Base-by-base conservation (phyloP, 2,888 invertebrate genomes). In the Agrochola macilenta region DNA sequence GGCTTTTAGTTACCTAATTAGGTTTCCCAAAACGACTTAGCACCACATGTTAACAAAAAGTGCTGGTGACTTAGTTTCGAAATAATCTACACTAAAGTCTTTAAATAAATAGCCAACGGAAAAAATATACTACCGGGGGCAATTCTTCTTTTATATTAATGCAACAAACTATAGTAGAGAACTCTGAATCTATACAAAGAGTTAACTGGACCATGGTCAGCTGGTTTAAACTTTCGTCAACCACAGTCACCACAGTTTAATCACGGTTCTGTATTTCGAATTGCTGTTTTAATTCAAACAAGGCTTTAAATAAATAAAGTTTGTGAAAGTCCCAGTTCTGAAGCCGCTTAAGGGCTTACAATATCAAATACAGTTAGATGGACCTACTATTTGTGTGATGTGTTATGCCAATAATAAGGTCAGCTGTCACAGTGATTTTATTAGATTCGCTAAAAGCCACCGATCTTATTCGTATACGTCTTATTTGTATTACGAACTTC, bases 261-360 rank as follows among this genome's bases (percentile, higher is more conserved):
- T 78, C n/a, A 49, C 17, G 14, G 68, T 60, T 60, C 43, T 20
- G n/a, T 14, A 61, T 35, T 77, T 20, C n/a, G 11, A 30, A 66
- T 35, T 23, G 43, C 20, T 30, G n/a, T 52, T 60, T 66, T 52
- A 30, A 76, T 66, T 43, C 14, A 58, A 66, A 60, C 43, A 60
- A 8, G 20, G 23, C 17, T 63, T 54, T 35, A 20, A 63, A 58
- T 64, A 49, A 77, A 77, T 76, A 57, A 49, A 76, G 17, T 77
- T 76, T 64, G 1, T 64, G 23, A 46, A 76, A 54, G 9, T n/a
- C 17, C 23, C 17, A 20, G 14, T 61, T 75, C 14, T 9, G 20
- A 43, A 54, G 30, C 30, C 4, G n/a, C 20, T 39, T 75, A n/a
- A 12, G 23, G 3, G 30, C 17, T 49, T 60, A 39, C 23, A 60